These are phyloP conservation scores for Hypercompe scribonia DNA, from an alignment of 2,888 invertebrate species.

Conservation along the genomic window DNA sequence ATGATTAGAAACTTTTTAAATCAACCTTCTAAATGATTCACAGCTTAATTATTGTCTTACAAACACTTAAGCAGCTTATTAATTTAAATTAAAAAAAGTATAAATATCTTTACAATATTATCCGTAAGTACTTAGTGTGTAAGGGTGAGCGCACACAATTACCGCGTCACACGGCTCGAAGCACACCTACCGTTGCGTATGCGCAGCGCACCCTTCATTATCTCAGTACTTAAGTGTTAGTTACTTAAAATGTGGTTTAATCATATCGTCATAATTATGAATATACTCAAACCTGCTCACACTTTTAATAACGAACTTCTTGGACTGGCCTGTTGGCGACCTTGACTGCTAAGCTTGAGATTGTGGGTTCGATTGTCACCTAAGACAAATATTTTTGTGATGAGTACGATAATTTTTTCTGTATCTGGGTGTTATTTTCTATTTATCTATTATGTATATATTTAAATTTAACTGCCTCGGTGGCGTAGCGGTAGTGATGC, in stretches of 20 bases:
- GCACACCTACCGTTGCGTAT: constrained; percentile 53
- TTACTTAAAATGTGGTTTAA: neutral
- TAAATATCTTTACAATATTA: neutral
- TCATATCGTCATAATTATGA: neutral
- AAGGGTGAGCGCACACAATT: constrained; percentile 67
- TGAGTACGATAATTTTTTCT: neutral
- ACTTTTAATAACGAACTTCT: neutral
- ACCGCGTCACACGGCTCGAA: constrained; percentile 61
- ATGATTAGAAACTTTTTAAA: neutral
- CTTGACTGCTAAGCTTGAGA: too few relatives aligned
- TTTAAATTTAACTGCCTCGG: too few relatives aligned
- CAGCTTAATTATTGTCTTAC: neutral
- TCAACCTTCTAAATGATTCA: neutral
- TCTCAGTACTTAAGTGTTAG: constrained; percentile 14
- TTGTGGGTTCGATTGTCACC: neutral
- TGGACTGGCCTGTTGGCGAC: neutral
- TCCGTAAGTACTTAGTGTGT: constrained; percentile 7
- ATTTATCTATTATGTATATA: too few relatives aligned
- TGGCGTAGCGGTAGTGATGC: too few relatives aligned
- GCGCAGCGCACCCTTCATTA: constrained; percentile 55
- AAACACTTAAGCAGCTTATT: neutral
- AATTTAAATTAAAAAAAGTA: neutral
- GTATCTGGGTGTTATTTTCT: too few relatives aligned
- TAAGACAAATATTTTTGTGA: neutral
- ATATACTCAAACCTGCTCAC: neutral